Conservation (phyloP, 2,113 vertebrate species). For the Prietella phreatophila region DNA sequence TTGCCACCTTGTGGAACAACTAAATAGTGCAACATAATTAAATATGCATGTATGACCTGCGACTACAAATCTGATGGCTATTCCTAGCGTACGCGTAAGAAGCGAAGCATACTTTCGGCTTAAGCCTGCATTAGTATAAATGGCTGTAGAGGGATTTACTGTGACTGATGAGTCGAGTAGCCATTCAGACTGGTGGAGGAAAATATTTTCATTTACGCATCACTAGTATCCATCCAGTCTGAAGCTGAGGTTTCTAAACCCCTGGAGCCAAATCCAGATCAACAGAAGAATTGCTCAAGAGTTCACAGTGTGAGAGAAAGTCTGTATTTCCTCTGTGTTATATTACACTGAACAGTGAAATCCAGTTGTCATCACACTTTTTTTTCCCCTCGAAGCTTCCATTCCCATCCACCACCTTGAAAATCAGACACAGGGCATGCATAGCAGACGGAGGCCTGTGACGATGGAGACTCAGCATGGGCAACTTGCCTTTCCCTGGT, state of each 20-base stretch:
- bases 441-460: not conserved
- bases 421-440: not conserved
- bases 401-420: not conserved
- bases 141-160: not conserved
- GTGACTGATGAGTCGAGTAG: not conserved
- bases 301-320: not conserved
- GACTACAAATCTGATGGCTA: no score
- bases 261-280: not conserved
- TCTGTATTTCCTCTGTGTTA: not conserved
- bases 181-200: not conserved
- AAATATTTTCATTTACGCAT: not conserved
- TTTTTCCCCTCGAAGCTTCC: not conserved
- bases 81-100: no score
- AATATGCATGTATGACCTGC: no score
- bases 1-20: no score
- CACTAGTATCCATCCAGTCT: not conserved
- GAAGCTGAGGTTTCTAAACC: not conserved
- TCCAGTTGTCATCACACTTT: not conserved
- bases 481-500: not conserved
- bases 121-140: not conserved
- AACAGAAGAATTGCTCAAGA: not conserved
- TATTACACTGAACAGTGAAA: not conserved
- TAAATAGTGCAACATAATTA: no score
- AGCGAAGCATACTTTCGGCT: no score
- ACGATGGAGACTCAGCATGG: not conserved